Conservation (phyloP, 1,140 invertebrate species). For the Drosophila setifemur region DNA sequence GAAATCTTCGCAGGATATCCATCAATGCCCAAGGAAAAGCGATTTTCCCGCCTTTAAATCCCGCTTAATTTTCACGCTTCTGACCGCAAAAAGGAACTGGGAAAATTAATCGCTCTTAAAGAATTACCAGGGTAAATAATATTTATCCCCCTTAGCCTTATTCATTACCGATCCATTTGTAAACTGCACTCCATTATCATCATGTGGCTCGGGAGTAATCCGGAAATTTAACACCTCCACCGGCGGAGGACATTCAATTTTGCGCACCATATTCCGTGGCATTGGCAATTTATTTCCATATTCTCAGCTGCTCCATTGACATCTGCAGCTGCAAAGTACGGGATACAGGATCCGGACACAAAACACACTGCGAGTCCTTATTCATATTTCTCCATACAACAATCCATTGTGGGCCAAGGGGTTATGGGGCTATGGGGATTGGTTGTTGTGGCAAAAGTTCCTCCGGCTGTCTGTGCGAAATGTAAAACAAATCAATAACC, state of each 20-base stretch:
- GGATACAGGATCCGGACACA: constrained; percentile 12
- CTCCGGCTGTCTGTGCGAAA: constrained; percentile 9
- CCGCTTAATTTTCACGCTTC: not conserved
- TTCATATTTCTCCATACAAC: constrained; percentile 24
- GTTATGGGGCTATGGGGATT: not conserved
- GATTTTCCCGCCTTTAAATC: constrained; percentile 2
- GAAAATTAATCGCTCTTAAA: constrained; percentile 18
- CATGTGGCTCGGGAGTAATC: constrained; percentile 2
- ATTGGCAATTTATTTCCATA: constrained; percentile 66
- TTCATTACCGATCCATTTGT: not conserved
- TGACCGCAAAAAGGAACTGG: constrained; percentile 18
- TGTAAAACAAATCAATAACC: constrained; percentile 41
- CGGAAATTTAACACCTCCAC: constrained; percentile 28
- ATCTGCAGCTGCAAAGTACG: constrained; percentile 32
- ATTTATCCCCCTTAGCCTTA: not conserved
- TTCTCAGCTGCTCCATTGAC: constrained; percentile 52
- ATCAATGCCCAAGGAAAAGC: constrained; percentile 17
- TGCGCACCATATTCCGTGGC: constrained; percentile 6
- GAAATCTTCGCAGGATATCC: constrained; percentile 20
- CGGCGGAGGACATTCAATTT: constrained; percentile 19
- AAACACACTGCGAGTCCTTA: constrained; percentile 6
- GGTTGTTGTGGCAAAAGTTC: constrained; percentile 28
- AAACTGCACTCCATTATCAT: constrained; percentile 11
- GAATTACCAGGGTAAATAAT: constrained; percentile 15
- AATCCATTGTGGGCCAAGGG: not conserved